Base-by-base conservation (phyloP, 2,797 vertebrate genomes). In the Podarcis lilfordi region DNA sequence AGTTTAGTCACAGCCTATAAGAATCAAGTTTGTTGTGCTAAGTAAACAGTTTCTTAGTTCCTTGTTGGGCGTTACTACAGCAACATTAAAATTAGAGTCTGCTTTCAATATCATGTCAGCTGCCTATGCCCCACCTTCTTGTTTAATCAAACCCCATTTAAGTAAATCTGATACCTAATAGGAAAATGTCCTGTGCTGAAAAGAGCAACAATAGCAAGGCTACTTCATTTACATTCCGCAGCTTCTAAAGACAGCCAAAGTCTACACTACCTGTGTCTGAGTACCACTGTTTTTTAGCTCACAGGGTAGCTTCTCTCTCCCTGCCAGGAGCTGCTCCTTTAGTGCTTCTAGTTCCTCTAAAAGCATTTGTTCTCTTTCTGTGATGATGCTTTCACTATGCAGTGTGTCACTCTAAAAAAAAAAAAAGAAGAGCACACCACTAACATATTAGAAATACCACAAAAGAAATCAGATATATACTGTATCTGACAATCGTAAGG, bases 21-120 rank as follows among this genome's bases (percentile, higher is more conserved):
- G 88, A 92, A 94, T 90, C 86, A 89, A 94, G 87, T 94, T 91
- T 87, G 93, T 88, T 91, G 88, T 66, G 35, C 61, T 91, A 88
- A 94, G 90, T 90, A 94, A 93, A 89, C 35, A 93, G 88, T 13
- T 91, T 93, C 95, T 95, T 94, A 95, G 96, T 93, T 95, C 94
- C 94, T 93, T 93, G 96, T 96, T 95, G 96, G 96, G 93, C 94
- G 96, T 97, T 97, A 93, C 97, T 96, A 97, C 95, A 97, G 97
- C 95, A 98, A 98, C 96, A 97, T 96, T 96, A 97, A 97, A 93
- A 95, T 83, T 13, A 59, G 35, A 94, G 82, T 93, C 92, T 94
- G 97, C 94, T 89, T 95, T 93, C 94, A 96, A 86, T 82, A 50
- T 64, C 94, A 95, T 76, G 35, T 32, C 61, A 84, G 29, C 50